Conservation (phyloP, 1,140 invertebrate genomes). For the Choristoneura fumiferana region DNA sequence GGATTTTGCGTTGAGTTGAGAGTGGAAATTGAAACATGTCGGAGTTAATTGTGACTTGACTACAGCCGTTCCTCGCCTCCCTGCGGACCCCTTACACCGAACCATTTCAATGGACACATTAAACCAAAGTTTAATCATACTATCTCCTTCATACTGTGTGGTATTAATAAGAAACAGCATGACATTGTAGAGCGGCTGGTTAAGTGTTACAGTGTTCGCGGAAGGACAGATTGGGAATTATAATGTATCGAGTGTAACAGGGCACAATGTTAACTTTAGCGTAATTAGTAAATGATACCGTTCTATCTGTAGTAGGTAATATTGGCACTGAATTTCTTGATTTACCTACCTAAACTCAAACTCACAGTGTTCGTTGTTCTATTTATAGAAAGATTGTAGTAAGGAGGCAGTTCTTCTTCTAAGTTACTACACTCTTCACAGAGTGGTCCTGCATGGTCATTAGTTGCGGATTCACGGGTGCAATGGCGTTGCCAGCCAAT, state of each 20-base stretch:
- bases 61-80: conserved; percentile 24
- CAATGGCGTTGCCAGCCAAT: too few species aligned
- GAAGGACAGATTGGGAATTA: not conserved
- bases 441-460: too few species aligned
- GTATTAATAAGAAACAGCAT: not conserved
- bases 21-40: conserved; percentile 61
- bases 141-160: not conserved
- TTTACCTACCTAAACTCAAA: too few species aligned
- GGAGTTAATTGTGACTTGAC: conserved; percentile 55
- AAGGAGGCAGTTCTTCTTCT: too few species aligned
- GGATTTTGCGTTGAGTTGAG: conserved; percentile 48
- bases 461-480: too few species aligned
- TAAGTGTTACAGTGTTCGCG: not conserved
- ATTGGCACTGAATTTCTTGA: too few species aligned
- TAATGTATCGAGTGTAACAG: conserved; percentile 10
- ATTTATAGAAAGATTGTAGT: too few species aligned
- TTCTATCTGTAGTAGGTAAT: too few species aligned
- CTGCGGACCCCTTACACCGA: conserved; percentile 27
- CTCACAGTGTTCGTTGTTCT: too few species aligned
- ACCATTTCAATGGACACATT: conserved; percentile 17
- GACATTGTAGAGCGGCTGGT: not conserved
- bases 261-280: conserved; percentile 11
- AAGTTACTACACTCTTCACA: too few species aligned
- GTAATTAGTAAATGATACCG: conserved; percentile 3
- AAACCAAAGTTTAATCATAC: conserved; percentile 22